phyloP scores from a whole-genome alignment of 1,140 invertebrate genomes.

The Sarcophaga peregrina region DNA sequence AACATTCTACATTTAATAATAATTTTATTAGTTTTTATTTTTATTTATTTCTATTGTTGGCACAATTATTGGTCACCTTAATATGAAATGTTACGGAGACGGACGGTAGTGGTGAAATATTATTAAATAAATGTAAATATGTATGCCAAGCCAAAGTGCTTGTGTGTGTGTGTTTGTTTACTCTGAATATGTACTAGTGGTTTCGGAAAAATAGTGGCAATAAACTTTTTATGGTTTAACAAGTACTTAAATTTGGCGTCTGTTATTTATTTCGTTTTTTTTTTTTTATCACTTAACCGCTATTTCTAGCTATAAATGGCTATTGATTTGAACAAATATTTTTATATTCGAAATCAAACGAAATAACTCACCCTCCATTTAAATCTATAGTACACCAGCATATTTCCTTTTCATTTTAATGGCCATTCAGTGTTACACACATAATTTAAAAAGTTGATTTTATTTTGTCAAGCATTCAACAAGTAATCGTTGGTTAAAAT shows the following conservation, averaged over 20 bases:
- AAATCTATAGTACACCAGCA: too few species aligned
- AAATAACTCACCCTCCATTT: not conserved
- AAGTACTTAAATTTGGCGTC: not conserved
- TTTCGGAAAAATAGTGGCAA: not conserved
- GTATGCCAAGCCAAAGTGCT: not conserved
- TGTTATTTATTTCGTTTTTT: too few species aligned
- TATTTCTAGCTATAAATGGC: not conserved
- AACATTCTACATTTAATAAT: not conserved
- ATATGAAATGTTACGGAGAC: not conserved
- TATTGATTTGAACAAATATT: slow-evolving; percentile 3
- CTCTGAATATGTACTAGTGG: too few species aligned
- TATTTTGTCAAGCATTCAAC: too few species aligned
- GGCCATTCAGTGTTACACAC: too few species aligned
- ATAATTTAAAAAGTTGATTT: too few species aligned
- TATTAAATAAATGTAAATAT: not conserved
- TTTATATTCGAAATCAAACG: not conserved
- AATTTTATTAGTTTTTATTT: not conserved
- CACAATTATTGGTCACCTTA: not conserved
- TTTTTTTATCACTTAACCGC: not conserved
- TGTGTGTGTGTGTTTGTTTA: not conserved
- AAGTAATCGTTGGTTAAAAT: not conserved
- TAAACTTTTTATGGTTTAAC: not conserved
- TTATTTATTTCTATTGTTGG: not conserved
- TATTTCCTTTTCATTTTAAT: too few species aligned
- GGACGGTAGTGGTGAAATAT: not conserved